Conservation (phyloP, 2,113 vertebrate genomes). For the Lophotis ruficrista region DNA sequence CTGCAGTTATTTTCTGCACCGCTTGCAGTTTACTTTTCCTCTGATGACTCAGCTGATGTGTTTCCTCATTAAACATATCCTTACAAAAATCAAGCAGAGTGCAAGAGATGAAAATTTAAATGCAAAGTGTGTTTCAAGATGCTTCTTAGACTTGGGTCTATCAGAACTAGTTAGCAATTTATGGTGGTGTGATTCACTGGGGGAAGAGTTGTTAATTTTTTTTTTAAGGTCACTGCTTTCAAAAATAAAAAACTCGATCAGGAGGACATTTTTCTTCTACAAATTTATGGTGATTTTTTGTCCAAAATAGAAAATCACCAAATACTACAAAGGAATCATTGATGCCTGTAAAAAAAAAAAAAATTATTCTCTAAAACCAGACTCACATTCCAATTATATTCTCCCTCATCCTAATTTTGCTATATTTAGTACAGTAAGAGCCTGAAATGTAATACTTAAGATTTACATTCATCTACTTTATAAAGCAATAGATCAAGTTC, state of each 20-base stretch:
- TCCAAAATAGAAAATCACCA: neutral
- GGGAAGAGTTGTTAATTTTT: neutral
- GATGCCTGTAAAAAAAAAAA: neutral
- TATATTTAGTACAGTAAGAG: constrained; percentile 39
- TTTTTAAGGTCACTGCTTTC: neutral
- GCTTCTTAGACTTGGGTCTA: neutral
- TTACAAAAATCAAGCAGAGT: neutral
- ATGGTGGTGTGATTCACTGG: neutral
- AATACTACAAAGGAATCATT: neutral
- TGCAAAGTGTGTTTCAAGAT: neutral
- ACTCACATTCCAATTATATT: neutral
- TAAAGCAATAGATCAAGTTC: constrained; percentile 20
- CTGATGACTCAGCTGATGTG: neutral
- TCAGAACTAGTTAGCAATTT: neutral
- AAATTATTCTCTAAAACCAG: neutral
- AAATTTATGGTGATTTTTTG: neutral
- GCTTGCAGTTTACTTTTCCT: neutral
- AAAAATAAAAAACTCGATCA: neutral
- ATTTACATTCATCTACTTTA: constrained; percentile 38
- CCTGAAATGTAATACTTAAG: constrained; percentile 49
- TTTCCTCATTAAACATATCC: neutral
- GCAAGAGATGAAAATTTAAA: neutral
- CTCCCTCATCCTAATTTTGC: constrained; percentile 33
- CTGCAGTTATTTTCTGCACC: neutral
- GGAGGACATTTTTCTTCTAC: neutral